These are phyloP conservation scores for Apodemia mormo DNA, from an alignment of 2,888 invertebrate genomes.

Conservation along the genomic window DNA sequence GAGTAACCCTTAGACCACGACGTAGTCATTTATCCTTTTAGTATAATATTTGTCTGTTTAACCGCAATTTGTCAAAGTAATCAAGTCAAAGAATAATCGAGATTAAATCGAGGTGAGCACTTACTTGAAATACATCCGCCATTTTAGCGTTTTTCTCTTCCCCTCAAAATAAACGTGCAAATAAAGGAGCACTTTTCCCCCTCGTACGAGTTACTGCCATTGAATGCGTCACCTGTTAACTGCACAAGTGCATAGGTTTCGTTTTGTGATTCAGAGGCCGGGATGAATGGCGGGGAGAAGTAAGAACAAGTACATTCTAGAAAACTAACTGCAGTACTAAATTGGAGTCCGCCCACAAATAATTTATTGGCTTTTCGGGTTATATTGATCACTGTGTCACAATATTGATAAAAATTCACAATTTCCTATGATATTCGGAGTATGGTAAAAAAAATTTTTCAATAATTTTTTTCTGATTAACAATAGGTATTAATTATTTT, in stretches of 20 bases:
- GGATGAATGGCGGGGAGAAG: conserved; percentile 33
- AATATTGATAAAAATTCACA: no score
- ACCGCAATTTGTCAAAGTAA: conserved; percentile 14
- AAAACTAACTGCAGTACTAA: neutral
- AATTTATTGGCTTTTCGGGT: neutral
- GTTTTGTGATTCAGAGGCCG: conserved; percentile 57
- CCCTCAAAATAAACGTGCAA: conserved; percentile 40
- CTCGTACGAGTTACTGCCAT: conserved; percentile 26
- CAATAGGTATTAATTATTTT: no score
- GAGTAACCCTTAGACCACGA: no score
- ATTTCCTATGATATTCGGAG: no score
- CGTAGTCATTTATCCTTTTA: neutral
- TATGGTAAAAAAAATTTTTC: no score
- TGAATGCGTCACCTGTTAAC: conserved; percentile 62
- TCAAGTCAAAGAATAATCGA: conserved; percentile 32
- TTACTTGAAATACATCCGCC: conserved; percentile 32
- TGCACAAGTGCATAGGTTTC: conserved; percentile 48
- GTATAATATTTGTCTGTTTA: neutral
- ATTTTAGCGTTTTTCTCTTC: conserved; percentile 36
- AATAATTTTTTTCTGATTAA: no score
- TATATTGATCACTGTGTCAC: no score
- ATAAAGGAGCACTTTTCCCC: conserved; percentile 40
- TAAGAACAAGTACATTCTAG: conserved; percentile 16
- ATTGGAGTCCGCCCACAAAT: neutral
- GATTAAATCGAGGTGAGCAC: conserved; percentile 27